phyloP scores from a whole-genome alignment of 1,140 invertebrate genomes.

The Zaprionus gabonicus region DNA sequence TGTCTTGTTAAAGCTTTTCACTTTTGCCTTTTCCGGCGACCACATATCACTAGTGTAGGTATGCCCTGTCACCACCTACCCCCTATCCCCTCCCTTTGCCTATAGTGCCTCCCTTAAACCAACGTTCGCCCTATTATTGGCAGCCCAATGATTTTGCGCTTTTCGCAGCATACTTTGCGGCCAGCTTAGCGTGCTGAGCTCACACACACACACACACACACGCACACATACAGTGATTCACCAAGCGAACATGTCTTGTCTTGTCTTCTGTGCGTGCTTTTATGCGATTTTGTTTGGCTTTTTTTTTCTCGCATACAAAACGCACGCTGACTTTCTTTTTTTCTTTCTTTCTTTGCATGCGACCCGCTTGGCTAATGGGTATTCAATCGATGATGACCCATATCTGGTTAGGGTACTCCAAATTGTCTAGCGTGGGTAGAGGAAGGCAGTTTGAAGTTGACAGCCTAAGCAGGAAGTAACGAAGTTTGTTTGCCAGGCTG shows the following conservation, averaged over 20 bases:
- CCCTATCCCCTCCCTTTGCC: no score
- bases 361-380: slow-evolving; percentile 22
- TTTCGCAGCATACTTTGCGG: slow-evolving; percentile 30
- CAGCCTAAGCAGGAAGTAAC: background rate
- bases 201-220: background rate
- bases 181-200: slow-evolving; percentile 20
- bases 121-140: slow-evolving; percentile 17
- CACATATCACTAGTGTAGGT: slow-evolving; percentile 25
- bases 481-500: background rate
- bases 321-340: slow-evolving; percentile 2
- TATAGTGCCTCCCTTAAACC: background rate
- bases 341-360: slow-evolving; percentile 23
- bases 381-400: slow-evolving; percentile 39
- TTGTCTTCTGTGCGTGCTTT: slow-evolving; percentile 23
- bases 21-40: slow-evolving; percentile 31
- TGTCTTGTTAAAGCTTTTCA: slow-evolving; percentile 35
- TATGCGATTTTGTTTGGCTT: slow-evolving; percentile 35
- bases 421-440: background rate
- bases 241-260: slow-evolving; percentile 13
- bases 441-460: background rate
- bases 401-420: slow-evolving; percentile 10
- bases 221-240: slow-evolving; percentile 13
- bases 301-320: background rate
- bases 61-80: background rate
- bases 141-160: slow-evolving; percentile 39